Base-by-base conservation (phyloP, 2,888 invertebrate genomes). In the Meghimatium bilineatum region DNA sequence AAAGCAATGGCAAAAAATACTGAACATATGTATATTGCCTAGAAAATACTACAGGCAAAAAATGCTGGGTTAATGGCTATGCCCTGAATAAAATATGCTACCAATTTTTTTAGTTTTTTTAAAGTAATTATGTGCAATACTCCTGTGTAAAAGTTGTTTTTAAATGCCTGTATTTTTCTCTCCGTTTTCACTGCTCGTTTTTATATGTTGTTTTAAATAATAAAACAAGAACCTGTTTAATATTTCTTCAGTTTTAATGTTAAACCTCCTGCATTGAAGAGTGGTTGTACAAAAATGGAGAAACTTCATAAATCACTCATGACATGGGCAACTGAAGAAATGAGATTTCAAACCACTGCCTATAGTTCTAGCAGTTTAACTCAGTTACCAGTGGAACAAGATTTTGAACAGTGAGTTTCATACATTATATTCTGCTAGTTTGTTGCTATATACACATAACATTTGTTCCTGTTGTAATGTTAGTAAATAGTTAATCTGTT, bases 321-420 rank as follows among this genome's bases (percentile, higher is more conserved):
- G 56, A 10, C 67, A 36, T 82, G 82, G 82, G 76, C 76, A 26
- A 76, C 56, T 52, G 69, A 82, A 2, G 82, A 82, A 23, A 82
- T 82, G 82, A 77, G 56, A 38, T 82, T 77, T 66, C 82, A 82
- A 20, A 72, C 38, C 17, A 63, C 63, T 34, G 72, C 81, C 29
- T 56, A 63, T 34, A 74, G 63, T 66, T 63, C 82, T 6, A 34
- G 52, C n/a, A 52, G 66, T 69, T 49, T 66, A 14, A 32, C 44
- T 56, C 36, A 34, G 20, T 60, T 82, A 23, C 82, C 82, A 8
- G 26, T 52, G 29, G 66, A 77, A 38, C 20, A 77, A 77, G 82
- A 82, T 69, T 82, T 82, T 52, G 75, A 82, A 36, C 69, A 36
- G 82, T 82, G 38, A 82, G 82, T 77, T 36, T n/a, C n/a, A n/a